Evolutionary conservation across 1,140 invertebrate genomes (phyloP), one percentile per base, ranked within the genome.

Genomic region (Sycobia sp.): DNA sequence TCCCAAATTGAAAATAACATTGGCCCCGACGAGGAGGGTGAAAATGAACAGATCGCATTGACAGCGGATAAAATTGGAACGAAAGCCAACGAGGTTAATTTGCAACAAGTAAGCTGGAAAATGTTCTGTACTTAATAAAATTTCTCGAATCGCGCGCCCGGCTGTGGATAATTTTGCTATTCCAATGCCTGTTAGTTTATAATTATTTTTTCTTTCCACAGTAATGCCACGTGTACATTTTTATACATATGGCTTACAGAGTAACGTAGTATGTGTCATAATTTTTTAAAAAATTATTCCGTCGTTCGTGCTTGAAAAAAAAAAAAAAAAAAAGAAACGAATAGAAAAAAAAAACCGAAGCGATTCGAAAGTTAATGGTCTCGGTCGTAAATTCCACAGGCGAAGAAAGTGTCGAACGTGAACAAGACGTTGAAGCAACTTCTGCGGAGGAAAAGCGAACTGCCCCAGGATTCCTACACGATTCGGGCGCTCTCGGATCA

Each of bases 401-500:
- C 70, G 79, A 85, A 80, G 69, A 79, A 76, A 60, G 76, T 76
- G 66, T 75, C 73, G 69, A 84, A 79, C 58, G 68, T 84, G 82
- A 90, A 90, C 79, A 90, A 88, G 78, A 90, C 90, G 59, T n/a
- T n/a, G n/a, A 95, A 95, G 80, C 93, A 93, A 25, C 83, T 97
- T 67, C 83, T 97, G 43, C 88, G 95, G 78, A 90, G 94, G 76
- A 98, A 97, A 84, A 97, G 94, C 14, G 95, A 97, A 82, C 84
- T 97, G 77, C 95, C 95, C 25, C 91, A 95, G 74, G 95, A 97
- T 84, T 87, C 90, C 66, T 90, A 90, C 74, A 97, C 93, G 32
- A 89, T 96, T 70, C 90, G 90, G 76, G 94, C 94, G 66, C 85
- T 97, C 60, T 92, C 89, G 75, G 93, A 94, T 77, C 94, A 97